Conservation (phyloP, 2,113 vertebrate species). For the Butastur rufipennis region DNA sequence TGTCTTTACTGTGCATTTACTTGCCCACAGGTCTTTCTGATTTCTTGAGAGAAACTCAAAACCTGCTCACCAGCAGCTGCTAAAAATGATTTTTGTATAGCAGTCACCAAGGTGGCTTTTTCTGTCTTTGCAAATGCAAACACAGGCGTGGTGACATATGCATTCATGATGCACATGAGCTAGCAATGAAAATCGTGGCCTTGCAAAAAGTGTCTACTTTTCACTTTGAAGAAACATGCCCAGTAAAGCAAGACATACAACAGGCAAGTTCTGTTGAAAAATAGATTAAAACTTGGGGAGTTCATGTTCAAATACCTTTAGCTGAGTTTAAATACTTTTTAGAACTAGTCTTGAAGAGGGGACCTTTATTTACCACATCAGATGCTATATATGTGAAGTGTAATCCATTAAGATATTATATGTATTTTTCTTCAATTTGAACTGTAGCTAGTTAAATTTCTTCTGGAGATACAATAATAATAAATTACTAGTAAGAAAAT, state of each 20-base stretch:
- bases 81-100: background rate
- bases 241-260: background rate
- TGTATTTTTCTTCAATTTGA: background rate
- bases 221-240: background rate
- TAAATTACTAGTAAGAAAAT: background rate
- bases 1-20: background rate
- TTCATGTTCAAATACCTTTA: background rate
- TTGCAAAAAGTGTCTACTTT: background rate
- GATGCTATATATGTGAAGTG: background rate
- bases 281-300: background rate
- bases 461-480: background rate
- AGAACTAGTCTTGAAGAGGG: background rate
- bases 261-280: background rate
- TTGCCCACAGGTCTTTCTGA: background rate
- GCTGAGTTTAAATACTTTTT: background rate
- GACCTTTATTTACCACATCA: background rate
- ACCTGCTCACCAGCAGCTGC: background rate
- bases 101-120: background rate
- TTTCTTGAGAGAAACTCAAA: background rate
- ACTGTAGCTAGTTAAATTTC: background rate
- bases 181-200: background rate
- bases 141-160: background rate
- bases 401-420: background rate
- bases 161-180: background rate
- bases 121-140: background rate